Evolutionary conservation across 2,888 invertebrate species (phyloP), one percentile per base, ranked within the genome.

Genomic region (Lasioglossum morio): DNA sequence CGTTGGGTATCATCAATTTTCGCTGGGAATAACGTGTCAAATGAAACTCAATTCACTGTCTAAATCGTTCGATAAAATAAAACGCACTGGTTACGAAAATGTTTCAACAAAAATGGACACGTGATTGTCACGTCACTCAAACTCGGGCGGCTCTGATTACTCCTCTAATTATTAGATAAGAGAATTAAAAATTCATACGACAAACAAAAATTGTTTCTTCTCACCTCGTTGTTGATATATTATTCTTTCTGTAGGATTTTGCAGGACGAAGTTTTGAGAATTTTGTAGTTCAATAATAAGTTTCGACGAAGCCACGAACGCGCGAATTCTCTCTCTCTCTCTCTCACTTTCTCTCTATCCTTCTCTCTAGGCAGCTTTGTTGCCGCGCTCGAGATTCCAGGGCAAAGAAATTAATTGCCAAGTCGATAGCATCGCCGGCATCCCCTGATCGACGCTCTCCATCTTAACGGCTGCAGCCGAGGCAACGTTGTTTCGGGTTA

Each of bases 391-490:
- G 40, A 69, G 19, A 69, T 69, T 37, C 66, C 66, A 37, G 66
- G 34, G 19, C 66, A 69, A 69, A 30, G 66, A 69, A 69, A 69
- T 69, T 69, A 69, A 69, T 69, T 37, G 66, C 34, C 34, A 34
- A 69, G 66, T 69, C 66, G 66, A 69, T 69, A 69, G 66, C 66
- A 69, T 69, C 66, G 34, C 34, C 66, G 66, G 37, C 63, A 63
- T 63, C 63, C 34, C 34, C 66, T 37, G 66, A 69, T 69, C 30
- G 66, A 69, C 66, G 34, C 23, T 69, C 34, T 69, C 66, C 66
- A 69, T 69, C 66, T 69, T 69, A 30, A 30, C 66, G 34, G 66
- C 34, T 34, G 5, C 60, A 66, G 23, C 23, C 34, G 66, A 23
- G 34, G 66, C 66, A 34, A 69, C 30, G 66, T 19, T 69, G 34